Conservation (phyloP, 2,888 invertebrate species). For the Hyppa rectilinea region DNA sequence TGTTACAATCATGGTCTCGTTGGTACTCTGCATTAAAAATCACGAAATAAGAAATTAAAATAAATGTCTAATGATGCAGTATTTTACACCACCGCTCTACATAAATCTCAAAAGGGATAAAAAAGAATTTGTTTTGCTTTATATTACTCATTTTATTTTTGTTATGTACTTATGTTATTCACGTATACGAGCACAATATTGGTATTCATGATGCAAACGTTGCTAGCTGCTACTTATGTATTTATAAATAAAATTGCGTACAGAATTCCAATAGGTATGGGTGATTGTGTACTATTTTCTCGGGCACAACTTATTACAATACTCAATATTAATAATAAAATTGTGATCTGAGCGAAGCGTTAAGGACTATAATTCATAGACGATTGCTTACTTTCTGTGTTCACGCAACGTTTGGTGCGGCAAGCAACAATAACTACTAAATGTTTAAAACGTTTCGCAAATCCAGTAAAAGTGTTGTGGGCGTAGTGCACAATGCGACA, state of each 20-base stretch:
- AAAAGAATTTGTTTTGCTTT: background rate
- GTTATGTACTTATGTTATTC: conserved; percentile 46
- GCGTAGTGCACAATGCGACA: conserved; percentile 87
- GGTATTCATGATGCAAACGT: conserved; percentile 49
- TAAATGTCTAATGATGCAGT: background rate
- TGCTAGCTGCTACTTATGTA: conserved; percentile 51
- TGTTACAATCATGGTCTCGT: background rate
- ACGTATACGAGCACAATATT: conserved; percentile 40
- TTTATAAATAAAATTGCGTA: conserved; percentile 55
- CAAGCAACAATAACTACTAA: conserved; percentile 78
- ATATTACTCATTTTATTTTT: conserved; percentile 29
- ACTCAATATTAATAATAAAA: conserved; percentile 34
- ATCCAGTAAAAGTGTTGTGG: conserved; percentile 87
- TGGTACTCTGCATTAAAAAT: background rate
- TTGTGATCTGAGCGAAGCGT: conserved; percentile 22
- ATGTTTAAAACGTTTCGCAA: conserved; percentile 86
- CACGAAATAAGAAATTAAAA: conserved; percentile 1
- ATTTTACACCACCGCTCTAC: too few species aligned
- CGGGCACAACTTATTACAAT: conserved; percentile 38
- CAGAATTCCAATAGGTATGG: conserved; percentile 46
- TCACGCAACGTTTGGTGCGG: conserved; percentile 79
- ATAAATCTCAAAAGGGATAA: background rate
- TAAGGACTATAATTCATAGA: conserved; percentile 52
- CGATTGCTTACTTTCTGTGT: conserved; percentile 68
- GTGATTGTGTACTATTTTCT: conserved; percentile 42